Base-by-base conservation (phyloP, 2,797 vertebrate genomes). In the Clarias laeviceps region DNA sequence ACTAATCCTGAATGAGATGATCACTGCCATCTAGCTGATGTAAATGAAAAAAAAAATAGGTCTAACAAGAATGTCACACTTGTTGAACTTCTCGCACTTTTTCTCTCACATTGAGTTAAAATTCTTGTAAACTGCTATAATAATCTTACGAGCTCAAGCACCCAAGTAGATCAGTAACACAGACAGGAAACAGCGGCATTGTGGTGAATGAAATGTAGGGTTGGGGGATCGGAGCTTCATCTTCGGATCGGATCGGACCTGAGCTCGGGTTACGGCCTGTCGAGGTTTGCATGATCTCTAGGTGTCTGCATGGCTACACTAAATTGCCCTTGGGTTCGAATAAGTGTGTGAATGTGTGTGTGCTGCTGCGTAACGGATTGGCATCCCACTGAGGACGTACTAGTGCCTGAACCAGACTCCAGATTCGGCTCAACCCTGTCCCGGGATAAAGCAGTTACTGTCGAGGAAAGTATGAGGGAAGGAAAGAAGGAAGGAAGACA, bases 1-100 rank as follows among this genome's bases (percentile, higher is more conserved):
- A 54, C 22, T 17, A 73, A 76, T 82, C 59, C 15, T 40, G 40
- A 66, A 84, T 40, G 54, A 79, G 87, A 73, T 79, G 85, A 91
- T 76, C 65, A 87, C 89, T 91, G 90, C 89, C 85, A 90, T 85
- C 89, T 91, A 90, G 87, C 85, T 90, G 89, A 90, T 85, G 82
- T 59, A 57, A n/a, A 50, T 56, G 77, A 88, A 27, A 86, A 82
- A 86, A 81, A 80, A 77, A 68, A 73, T 18, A 8, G 4, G 0
- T 57, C 69, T 32, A 27, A 50, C 24, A 61, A 24, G 29, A 65
- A 76, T 20, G 17, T 5, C 50, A 6, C 59, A 78, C 20, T 24
- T 32, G 27, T 59, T 77, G 18, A 54, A 29, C 34, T 32, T 34
- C 18, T 37, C 0, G 2, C 45, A 50, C 45, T 50, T 50, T 12